phyloP scores from a whole-genome alignment of 2,797 vertebrate species.

The Aulostomus chinensis region DNA sequence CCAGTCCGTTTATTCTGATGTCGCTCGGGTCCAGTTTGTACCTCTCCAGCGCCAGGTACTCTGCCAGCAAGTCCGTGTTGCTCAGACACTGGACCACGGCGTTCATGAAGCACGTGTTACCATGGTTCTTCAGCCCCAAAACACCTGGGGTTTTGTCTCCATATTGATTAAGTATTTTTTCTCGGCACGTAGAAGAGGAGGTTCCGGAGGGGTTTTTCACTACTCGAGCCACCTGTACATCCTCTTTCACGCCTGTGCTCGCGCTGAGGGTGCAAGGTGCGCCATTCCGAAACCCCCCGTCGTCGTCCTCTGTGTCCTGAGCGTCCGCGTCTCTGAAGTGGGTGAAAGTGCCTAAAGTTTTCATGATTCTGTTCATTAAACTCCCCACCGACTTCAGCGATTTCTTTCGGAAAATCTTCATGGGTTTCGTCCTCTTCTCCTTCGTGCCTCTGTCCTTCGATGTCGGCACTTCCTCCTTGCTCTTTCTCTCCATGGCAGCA shows the following conservation, averaged over 20 bases:
- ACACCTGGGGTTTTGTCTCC: slow-evolving; percentile 85
- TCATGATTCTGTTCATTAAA: slow-evolving; percentile 82
- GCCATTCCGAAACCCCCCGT: slow-evolving; percentile 82
- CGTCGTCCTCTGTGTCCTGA: slow-evolving; percentile 80
- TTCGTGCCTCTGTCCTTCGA: slow-evolving; percentile 63
- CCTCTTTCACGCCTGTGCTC: slow-evolving; percentile 58
- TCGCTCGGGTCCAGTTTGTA: slow-evolving; percentile 72
- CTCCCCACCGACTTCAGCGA: slow-evolving; percentile 80
- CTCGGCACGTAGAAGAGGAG: slow-evolving; percentile 60
- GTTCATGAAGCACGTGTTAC: slow-evolving; percentile 98
- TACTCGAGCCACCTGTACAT: slow-evolving; percentile 32
- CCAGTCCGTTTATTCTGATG: slow-evolving; percentile 36
- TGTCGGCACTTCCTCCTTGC: slow-evolving; percentile 48
- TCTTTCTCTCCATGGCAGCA: slow-evolving; percentile 59
- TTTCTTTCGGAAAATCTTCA: slow-evolving; percentile 78
- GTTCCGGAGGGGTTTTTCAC: slow-evolving; percentile 55
- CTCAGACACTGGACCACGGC: slow-evolving; percentile 95
- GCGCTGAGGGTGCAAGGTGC: slow-evolving; percentile 75
- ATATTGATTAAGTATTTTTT: slow-evolving; percentile 69
- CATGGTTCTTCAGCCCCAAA: slow-evolving; percentile 92
- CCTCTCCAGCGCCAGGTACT: slow-evolving; percentile 87
- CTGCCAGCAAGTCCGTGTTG: slow-evolving; percentile 93
- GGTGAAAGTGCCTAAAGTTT: slow-evolving; percentile 84
- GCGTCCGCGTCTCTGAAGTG: slow-evolving; percentile 73
- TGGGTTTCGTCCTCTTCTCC: slow-evolving; percentile 68